Conservation (phyloP, 1,140 invertebrate species). For the Ctenoplectra terminalis region DNA sequence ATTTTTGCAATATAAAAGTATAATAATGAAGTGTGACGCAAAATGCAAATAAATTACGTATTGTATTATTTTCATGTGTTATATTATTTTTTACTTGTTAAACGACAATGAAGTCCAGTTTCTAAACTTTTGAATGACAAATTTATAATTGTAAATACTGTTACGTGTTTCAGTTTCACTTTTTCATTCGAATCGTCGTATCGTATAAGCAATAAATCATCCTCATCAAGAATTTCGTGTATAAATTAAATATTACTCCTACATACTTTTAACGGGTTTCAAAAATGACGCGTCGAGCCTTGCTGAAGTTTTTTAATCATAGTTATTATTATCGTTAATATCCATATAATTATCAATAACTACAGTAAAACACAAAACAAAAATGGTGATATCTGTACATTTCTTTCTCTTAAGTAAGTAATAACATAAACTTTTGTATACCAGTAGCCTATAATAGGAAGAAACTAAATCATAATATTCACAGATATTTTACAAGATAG, state of each 20-base stretch:
- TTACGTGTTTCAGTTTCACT: not conserved
- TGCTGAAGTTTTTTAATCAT: constrained; percentile 79
- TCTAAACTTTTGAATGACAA: constrained; percentile 40
- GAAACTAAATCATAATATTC: constrained; percentile 84
- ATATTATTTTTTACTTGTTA: constrained; percentile 25
- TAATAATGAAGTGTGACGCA: not conserved
- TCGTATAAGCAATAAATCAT: not conserved
- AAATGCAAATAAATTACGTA: constrained; percentile 40
- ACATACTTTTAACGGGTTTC: constrained; percentile 32
- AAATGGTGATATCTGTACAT: constrained; percentile 83
- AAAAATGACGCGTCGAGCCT: constrained; percentile 59
- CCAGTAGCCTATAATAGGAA: constrained; percentile 82
- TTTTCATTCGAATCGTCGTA: not conserved
- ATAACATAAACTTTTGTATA: constrained; percentile 82
- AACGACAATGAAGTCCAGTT: constrained; percentile 33
- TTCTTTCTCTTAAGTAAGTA: constrained; percentile 78
- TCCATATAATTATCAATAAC: constrained; percentile 84
- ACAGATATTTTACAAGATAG: constrained; percentile 84
- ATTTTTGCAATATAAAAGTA: not conserved
- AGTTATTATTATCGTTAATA: constrained; percentile 84
- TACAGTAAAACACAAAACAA: constrained; percentile 84
- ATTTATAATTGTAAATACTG: constrained; percentile 16
- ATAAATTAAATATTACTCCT: not conserved
- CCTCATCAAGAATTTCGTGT: not conserved
- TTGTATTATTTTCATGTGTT: constrained; percentile 8